Percentiles rank a stretch among this genome's conserved stretches.
Evolutionary conservation across 2,888 invertebrate species (phyloP).

Genomic region (Ryuthela nishihirai): DNA sequence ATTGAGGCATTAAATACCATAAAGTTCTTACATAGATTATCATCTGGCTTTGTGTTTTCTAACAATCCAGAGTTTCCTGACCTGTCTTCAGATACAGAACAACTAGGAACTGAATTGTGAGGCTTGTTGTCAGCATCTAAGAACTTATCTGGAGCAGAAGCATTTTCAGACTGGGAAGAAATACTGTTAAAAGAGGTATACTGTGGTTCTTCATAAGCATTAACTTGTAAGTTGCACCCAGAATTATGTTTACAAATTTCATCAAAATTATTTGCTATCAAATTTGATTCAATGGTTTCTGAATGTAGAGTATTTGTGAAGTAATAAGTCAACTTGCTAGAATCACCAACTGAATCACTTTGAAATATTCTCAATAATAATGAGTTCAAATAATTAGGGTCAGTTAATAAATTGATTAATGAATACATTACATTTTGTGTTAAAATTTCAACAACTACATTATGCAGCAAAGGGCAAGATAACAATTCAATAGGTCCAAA

Average conservation of each 20-base stretch:
- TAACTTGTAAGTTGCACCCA: too few species aligned
- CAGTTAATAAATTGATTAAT: conserved; percentile 39
- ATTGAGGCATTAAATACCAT: neutral
- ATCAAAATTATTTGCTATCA: too few species aligned
- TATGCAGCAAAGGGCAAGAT: conserved; percentile 17
- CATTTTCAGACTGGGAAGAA: neutral
- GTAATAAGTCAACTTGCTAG: too few species aligned
- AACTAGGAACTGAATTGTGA: conserved; percentile 12
- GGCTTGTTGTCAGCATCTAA: conserved; percentile 4
- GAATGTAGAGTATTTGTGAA: too few species aligned
- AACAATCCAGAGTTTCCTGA: neutral
- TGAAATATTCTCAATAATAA: conserved; percentile 10
- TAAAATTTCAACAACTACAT: conserved; percentile 30
- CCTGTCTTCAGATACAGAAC: neutral
- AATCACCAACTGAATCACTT: too few species aligned
- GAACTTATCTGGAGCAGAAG: neutral
- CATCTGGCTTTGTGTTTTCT: neutral
- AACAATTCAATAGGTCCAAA: conserved; percentile 25
- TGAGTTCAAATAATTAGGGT: conserved; percentile 40
- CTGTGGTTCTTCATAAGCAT: too few species aligned
- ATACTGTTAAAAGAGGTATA: too few species aligned
- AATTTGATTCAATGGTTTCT: too few species aligned
- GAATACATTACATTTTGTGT: conserved; percentile 40
- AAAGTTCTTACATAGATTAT: neutral
- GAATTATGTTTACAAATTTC: too few species aligned